Conservation (phyloP, 35 echinoderm and acorn worm species). For the Stichopus chloronotus region DNA sequence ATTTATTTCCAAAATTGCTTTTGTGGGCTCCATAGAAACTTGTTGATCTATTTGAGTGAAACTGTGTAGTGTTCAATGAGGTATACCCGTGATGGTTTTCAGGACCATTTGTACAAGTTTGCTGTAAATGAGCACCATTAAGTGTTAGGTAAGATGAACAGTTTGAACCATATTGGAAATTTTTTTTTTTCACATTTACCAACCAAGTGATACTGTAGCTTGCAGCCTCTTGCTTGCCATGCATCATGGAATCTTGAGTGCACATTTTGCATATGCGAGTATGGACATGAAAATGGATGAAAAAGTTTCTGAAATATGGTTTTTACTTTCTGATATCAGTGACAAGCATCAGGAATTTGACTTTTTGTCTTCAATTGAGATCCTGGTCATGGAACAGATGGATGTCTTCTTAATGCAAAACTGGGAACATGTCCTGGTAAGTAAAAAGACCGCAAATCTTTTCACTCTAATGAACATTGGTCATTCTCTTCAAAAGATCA, state of each 20-base stretch:
- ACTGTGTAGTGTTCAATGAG: no score
- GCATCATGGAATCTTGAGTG: background rate
- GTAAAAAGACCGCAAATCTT: background rate
- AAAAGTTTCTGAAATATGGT: background rate
- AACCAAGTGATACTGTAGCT: no score
- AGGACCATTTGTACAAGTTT: no score
- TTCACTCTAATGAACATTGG: background rate
- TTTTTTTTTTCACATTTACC: no score
- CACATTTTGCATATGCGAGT: background rate
- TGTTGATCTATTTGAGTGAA: no score
- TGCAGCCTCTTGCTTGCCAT: background rate
- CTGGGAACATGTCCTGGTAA: constrained; percentile 95
- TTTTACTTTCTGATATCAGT: constrained; percentile 46
- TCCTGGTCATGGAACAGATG: constrained; percentile 87
- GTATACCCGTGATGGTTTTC: no score
- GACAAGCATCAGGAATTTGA: constrained; percentile 94
- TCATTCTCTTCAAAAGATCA: background rate
- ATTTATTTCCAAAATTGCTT: no score
- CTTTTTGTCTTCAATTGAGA: constrained; percentile 95
- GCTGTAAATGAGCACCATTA: no score
- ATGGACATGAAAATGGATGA: background rate
- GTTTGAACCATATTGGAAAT: no score
- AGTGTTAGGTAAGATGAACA: no score
- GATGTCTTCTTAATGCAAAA: constrained; percentile 99
- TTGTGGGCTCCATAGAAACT: no score